A percentile compares a stretch with the other conserved stretches of the same genome.
Conservation (phyloP, 2,888 invertebrate genomes). For the Muscina levida region DNA sequence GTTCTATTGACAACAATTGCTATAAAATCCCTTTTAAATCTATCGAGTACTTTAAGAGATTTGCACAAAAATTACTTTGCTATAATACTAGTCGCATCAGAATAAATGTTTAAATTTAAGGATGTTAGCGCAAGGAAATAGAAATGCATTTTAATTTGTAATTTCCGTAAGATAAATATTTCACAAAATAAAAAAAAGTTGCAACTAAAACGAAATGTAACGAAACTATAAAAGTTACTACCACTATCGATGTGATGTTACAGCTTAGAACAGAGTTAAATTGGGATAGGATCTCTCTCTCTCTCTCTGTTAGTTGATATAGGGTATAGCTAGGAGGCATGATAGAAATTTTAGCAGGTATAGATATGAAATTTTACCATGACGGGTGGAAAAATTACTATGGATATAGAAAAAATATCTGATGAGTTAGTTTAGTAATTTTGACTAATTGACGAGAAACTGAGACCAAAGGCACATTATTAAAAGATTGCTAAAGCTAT, state of each 20-base stretch:
- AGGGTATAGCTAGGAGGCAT: neutral
- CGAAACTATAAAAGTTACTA: conserved; percentile 8
- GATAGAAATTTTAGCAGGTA: conserved; percentile 7
- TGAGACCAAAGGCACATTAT: too few species aligned
- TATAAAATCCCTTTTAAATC: neutral
- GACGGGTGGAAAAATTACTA: too few species aligned
- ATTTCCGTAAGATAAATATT: conserved; percentile 45
- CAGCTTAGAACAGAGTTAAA: conserved; percentile 26
- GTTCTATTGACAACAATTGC: neutral
- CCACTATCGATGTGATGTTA: conserved; percentile 1
- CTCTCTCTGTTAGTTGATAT: conserved; percentile 18
- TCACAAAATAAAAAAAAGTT: conserved; percentile 1
- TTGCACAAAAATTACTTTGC: too few species aligned
- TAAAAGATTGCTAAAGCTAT: too few species aligned
- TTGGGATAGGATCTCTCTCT: conserved; percentile 37
- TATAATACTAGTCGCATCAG: too few species aligned
- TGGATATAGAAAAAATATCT: too few species aligned
- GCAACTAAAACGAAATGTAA: too few species aligned
- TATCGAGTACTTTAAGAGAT: too few species aligned
- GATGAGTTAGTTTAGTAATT: too few species aligned
- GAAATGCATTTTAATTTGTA: conserved; percentile 37
- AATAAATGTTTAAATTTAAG: neutral
- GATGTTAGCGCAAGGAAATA: conserved; percentile 3
- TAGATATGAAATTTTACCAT: too few species aligned
- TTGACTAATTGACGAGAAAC: too few species aligned